Evolutionary conservation across 2,888 invertebrate species (phyloP).

Genomic region (Cryptosula pallasiana): DNA sequence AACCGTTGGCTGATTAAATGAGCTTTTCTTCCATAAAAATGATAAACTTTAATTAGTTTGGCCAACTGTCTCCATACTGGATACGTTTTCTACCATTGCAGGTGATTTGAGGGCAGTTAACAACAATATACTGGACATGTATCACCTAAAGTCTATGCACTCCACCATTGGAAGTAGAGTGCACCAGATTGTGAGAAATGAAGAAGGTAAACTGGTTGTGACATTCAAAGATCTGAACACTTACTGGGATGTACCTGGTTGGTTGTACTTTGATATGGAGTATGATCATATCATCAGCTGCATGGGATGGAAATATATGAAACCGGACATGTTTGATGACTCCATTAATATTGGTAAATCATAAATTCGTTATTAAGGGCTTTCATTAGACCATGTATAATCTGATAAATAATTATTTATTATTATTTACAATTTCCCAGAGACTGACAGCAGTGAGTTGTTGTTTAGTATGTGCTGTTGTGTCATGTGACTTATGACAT

Average conservation of each 20-base stretch:
- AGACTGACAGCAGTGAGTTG: too few relatives aligned
- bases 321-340: slow-evolving; percentile 21
- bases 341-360: slow-evolving; percentile 12
- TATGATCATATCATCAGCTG: slow-evolving; percentile 25
- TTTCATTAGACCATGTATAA: too few relatives aligned
- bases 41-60: too few relatives aligned
- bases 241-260: slow-evolving; percentile 21
- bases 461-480: too few relatives aligned
- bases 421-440: too few relatives aligned
- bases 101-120: slow-evolving; percentile 23
- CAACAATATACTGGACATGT: slow-evolving; percentile 26
- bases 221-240: not conserved
- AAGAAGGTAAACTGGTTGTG: slow-evolving; percentile 14
- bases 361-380: too few relatives aligned
- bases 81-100: not conserved
- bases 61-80: too few relatives aligned
- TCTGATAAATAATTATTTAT: too few relatives aligned
- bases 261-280: slow-evolving; percentile 18
- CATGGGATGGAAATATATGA: slow-evolving; percentile 21
- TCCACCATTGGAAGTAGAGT: not conserved
- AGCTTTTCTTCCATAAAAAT: too few relatives aligned
- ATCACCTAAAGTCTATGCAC: slow-evolving; percentile 25
- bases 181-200: slow-evolving; percentile 15
- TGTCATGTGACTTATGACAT: too few relatives aligned
- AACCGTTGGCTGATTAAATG: too few relatives aligned